phyloP scores from a whole-genome alignment of 2,888 invertebrate genomes.

The Caenorhabditis doughertyi region DNA sequence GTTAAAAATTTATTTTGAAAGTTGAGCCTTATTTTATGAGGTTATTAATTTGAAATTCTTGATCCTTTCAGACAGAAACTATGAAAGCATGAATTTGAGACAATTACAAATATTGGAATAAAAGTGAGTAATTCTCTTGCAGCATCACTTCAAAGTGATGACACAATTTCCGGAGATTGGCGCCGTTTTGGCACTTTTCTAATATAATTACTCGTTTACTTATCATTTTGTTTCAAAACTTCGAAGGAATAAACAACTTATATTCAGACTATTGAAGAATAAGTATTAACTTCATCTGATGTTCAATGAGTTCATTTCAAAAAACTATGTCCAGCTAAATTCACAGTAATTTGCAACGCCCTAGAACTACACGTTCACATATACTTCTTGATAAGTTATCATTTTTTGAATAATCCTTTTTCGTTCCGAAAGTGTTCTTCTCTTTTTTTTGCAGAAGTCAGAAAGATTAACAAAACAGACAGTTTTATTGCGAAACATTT shows the following conservation, averaged over 20 bases:
- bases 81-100: no score
- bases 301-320: no score
- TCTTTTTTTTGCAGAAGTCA: not conserved
- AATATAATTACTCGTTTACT: constrained; percentile 14
- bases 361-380: not conserved
- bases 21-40: no score
- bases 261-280: no score
- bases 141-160: not conserved
- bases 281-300: no score
- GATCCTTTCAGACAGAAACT: no score
- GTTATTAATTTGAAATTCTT: no score
- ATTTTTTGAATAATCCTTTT: not conserved
- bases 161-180: constrained; percentile 19
- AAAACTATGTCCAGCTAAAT: no score
- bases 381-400: not conserved
- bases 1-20: no score
- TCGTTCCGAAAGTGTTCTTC: not conserved
- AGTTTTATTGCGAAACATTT: constrained; percentile 38
- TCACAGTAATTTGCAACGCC: not conserved
- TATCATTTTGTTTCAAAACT: not conserved
- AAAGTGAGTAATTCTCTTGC: not conserved
- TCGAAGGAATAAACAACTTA: not conserved
- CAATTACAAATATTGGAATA: not conserved
- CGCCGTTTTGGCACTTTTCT: constrained; percentile 13
- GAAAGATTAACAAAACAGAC: constrained; percentile 7